These are phyloP conservation scores for Andrena haemorrhoa DNA, from an alignment of 2,888 invertebrate species.

Conservation along the genomic window DNA sequence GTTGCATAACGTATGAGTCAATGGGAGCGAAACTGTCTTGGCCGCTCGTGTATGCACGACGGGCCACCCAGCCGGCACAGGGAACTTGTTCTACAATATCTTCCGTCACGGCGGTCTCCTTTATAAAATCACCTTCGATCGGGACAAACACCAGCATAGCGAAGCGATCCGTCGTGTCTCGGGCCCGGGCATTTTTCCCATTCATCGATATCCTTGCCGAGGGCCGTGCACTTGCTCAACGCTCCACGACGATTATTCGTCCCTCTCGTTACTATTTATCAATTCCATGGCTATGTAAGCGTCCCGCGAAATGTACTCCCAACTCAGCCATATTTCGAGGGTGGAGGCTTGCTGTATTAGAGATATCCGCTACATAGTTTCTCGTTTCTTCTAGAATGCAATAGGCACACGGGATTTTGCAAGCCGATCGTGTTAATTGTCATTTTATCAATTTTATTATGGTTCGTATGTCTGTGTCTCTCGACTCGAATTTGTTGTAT, in stretches of 20 bases:
- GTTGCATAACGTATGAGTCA: conserved; percentile 55
- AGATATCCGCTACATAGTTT: neutral
- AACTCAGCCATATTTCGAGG: neutral
- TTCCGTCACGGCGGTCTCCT: conserved; percentile 84
- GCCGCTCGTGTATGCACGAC: conserved; percentile 59
- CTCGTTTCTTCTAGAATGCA: neutral
- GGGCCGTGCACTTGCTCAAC: conserved; percentile 55
- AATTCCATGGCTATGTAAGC: conserved; percentile 32
- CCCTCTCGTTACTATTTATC: conserved; percentile 50
- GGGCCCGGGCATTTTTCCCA: conserved; percentile 59
- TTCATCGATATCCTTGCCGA: conserved; percentile 33
- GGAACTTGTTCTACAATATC: conserved; percentile 84
- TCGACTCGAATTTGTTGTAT: too few relatives aligned
- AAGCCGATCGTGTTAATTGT: neutral
- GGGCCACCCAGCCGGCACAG: conserved; percentile 82
- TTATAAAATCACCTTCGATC: conserved; percentile 83
- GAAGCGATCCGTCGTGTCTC: conserved; percentile 74
- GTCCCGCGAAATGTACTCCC: neutral
- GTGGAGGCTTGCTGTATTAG: neutral
- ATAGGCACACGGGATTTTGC: neutral
- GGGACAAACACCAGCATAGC: conserved; percentile 73
- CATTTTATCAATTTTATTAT: neutral
- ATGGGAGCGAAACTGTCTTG: conserved; percentile 50
- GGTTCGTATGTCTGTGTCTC: neutral
- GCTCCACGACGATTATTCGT: conserved; percentile 40